phyloP scores from a whole-genome alignment of 2,113 vertebrate genomes.

The Leptobrachium ailaonicum region DNA sequence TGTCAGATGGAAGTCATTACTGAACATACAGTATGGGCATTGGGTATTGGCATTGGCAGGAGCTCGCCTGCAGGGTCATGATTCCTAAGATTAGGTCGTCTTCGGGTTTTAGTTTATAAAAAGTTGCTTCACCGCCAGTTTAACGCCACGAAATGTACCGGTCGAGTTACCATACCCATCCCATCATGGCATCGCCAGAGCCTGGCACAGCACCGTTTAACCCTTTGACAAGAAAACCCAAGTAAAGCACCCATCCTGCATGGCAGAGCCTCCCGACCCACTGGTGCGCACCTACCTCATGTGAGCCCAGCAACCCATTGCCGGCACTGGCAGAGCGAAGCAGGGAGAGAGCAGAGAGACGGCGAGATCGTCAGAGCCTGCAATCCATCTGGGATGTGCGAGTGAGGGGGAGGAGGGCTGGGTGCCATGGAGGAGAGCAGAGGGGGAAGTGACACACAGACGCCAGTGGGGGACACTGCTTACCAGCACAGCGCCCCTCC shows the following conservation, averaged over 20 bases:
- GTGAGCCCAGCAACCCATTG: constrained; percentile 12
- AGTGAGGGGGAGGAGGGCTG: constrained; percentile 42
- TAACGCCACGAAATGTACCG: no score
- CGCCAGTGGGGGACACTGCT: no score
- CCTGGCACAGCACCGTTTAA: not conserved
- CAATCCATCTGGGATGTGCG: constrained; percentile 39
- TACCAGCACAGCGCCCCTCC: no score
- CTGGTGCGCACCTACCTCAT: constrained; percentile 4
- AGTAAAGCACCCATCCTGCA: not conserved
- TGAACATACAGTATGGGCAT: no score
- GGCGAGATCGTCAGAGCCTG: constrained; percentile 11
- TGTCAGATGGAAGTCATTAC: no score
- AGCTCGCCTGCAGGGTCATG: no score
- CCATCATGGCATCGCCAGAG: no score
- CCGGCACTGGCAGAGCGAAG: not conserved
- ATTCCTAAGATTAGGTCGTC: no score
- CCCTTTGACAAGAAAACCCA: not conserved
- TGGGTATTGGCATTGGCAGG: no score
- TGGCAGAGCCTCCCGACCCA: not conserved
- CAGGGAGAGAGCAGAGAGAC: not conserved
- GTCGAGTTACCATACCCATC: no score
- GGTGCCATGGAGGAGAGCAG: constrained; percentile 37
- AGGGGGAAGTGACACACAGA: constrained; percentile 26
- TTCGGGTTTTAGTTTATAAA: no score
- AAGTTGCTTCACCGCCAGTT: no score